These are phyloP conservation scores for Lutjanus argentimaculatus DNA, from an alignment of 2,797 vertebrate species.

Conservation along the genomic window DNA sequence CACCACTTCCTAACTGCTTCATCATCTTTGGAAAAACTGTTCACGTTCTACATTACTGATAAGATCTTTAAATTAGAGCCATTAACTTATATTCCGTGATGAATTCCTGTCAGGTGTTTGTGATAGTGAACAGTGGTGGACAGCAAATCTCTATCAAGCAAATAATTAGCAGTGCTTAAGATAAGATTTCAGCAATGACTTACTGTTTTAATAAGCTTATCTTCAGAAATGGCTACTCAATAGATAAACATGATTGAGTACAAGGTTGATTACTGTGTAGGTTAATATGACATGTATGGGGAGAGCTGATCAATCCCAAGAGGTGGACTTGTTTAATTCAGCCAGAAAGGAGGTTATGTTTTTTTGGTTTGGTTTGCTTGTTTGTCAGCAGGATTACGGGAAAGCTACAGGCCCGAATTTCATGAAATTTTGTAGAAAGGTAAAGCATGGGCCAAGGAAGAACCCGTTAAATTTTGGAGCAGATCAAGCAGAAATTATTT, in stretches of 20 bases:
- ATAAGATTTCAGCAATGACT: constrained; percentile 7
- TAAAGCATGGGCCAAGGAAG: no score
- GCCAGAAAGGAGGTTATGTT: no score
- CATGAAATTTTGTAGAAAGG: no score
- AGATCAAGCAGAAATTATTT: no score
- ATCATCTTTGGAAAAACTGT: neutral
- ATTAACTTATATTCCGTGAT: neutral
- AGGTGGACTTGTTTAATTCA: neutral
- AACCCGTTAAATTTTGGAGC: no score
- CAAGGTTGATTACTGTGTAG: neutral
- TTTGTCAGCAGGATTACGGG: no score
- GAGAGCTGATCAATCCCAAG: neutral
- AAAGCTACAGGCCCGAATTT: no score
- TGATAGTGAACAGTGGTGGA: neutral
- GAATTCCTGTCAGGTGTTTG: neutral
- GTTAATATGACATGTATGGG: neutral
- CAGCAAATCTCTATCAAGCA: constrained; percentile 30
- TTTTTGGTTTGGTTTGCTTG: no score
- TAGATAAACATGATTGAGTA: neutral
- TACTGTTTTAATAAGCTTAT: constrained; percentile 26
- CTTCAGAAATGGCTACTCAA: neutral
- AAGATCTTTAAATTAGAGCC: neutral
- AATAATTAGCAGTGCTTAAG: neutral
- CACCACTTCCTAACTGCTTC: accelerated
- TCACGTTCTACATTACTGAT: neutral